These are phyloP conservation scores for Drosophila arawakana DNA, from an alignment of 1,140 invertebrate genomes.

Conservation along the genomic window DNA sequence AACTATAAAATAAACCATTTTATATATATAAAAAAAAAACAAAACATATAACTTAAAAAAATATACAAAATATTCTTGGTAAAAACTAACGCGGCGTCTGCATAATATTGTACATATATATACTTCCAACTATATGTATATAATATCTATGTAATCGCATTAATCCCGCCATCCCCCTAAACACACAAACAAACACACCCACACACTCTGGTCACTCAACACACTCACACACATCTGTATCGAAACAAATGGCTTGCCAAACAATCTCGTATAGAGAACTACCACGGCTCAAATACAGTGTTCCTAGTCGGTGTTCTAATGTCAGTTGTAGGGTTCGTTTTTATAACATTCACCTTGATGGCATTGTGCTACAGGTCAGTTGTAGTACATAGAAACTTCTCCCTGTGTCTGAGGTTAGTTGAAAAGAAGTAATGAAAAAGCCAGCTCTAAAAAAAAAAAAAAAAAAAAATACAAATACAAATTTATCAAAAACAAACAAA, in stretches of 20 bases:
- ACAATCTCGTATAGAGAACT: constrained; percentile 90
- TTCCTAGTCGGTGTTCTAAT: constrained; percentile 98
- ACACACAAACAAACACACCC: not conserved
- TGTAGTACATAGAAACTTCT: constrained; percentile 98
- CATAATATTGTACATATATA: constrained; percentile 43
- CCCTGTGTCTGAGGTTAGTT: constrained; percentile 98
- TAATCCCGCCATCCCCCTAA: not conserved
- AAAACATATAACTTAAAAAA: constrained; percentile 7
- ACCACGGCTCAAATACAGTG: constrained; percentile 97
- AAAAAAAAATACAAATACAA: constrained; percentile 44
- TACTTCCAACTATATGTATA: constrained; percentile 4
- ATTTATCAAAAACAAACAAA: constrained; percentile 75
- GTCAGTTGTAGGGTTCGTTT: constrained; percentile 99
- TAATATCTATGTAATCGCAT: constrained; percentile 21
- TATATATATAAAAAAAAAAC: not conserved
- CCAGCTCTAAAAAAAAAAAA: constrained; percentile 82
- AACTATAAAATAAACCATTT: constrained; percentile 27
- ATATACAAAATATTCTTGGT: constrained; percentile 27
- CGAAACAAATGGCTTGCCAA: constrained; percentile 62
- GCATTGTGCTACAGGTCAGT: constrained; percentile 99
- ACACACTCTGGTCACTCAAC: not conserved
- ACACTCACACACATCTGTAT: constrained; percentile 45
- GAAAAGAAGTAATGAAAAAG: constrained; percentile 86
- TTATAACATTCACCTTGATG: constrained; percentile 98
- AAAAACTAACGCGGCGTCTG: constrained; percentile 40